phyloP scores from a whole-genome alignment of 2,113 vertebrate species.

The Rousettus leschenaultii region DNA sequence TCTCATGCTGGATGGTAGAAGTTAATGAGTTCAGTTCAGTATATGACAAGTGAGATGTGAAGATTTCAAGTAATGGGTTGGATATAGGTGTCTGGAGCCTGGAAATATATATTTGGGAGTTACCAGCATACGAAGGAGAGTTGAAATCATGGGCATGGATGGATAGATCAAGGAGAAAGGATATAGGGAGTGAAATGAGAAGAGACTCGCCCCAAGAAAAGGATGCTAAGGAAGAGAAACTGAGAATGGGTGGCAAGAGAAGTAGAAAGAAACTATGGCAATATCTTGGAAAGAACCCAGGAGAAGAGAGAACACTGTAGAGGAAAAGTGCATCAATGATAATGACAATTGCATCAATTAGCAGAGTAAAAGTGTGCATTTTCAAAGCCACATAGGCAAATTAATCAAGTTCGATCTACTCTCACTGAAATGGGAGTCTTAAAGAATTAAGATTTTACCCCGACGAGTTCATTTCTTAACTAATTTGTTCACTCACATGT shows the following conservation, averaged over 20 bases:
- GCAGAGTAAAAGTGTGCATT: neutral
- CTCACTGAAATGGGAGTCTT: neutral
- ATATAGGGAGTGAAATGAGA: neutral
- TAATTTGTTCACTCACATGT: neutral
- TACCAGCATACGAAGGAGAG: neutral
- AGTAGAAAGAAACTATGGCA: neutral
- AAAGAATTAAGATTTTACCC: neutral
- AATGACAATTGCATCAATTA: neutral
- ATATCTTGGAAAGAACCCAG: neutral
- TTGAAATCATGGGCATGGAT: neutral
- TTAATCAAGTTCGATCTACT: neutral
- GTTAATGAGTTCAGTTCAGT: neutral
- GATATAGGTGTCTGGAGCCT: neutral
- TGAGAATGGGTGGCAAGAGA: neutral
- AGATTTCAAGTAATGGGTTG: neutral
- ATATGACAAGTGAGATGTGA: neutral
- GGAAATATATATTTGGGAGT: neutral
- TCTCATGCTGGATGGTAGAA: neutral
- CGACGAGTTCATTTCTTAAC: neutral
- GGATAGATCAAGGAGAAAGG: neutral
- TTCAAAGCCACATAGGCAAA: neutral
- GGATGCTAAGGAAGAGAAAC: neutral
- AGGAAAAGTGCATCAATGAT: neutral
- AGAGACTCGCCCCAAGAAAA: neutral
- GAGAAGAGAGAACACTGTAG: neutral